These are phyloP conservation scores for Pollenia angustigena DNA, from an alignment of 2,888 invertebrate species.

Conservation along the genomic window DNA sequence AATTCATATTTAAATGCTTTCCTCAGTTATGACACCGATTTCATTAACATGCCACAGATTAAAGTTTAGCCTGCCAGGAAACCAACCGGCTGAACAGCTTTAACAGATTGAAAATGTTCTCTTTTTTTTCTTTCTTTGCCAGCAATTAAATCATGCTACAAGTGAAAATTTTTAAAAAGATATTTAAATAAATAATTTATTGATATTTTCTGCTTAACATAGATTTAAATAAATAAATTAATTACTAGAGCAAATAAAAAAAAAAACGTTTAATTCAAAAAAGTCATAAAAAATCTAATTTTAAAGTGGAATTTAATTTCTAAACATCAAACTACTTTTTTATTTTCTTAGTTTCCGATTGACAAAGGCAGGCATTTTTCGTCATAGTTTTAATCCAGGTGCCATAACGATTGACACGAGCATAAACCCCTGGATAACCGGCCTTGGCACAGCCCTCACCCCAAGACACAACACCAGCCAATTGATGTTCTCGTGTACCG, in stretches of 20 bases:
- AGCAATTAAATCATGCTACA: slow-evolving; percentile 28
- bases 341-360: slow-evolving; percentile 82
- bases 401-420: slow-evolving; percentile 90
- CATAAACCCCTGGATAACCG: slow-evolving; percentile 92
- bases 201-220: slow-evolving; percentile 54
- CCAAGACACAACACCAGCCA: slow-evolving; percentile 89
- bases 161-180: slow-evolving; percentile 12
- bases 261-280: slow-evolving; percentile 28
- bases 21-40: slow-evolving; percentile 1
- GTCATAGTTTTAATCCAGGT: slow-evolving; percentile 89
- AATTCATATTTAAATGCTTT: background rate
- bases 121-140: slow-evolving; percentile 14
- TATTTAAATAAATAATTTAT: slow-evolving; percentile 44
- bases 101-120: background rate
- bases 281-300: slow-evolving; percentile 17
- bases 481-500: slow-evolving; percentile 79
- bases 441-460: slow-evolving; percentile 85
- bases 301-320: background rate
- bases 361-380: slow-evolving; percentile 88
- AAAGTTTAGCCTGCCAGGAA: background rate
- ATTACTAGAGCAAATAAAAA: slow-evolving; percentile 58
- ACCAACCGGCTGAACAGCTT: slow-evolving; percentile 40
- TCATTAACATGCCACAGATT: background rate
- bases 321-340: slow-evolving; percentile 75
- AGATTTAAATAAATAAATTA: slow-evolving; percentile 46